A percentile compares a stretch with the other conserved stretches of the same genome.
phyloP scores from a whole-genome alignment of 2,888 invertebrate genomes.

The Tetramorium bicarinatum region DNA sequence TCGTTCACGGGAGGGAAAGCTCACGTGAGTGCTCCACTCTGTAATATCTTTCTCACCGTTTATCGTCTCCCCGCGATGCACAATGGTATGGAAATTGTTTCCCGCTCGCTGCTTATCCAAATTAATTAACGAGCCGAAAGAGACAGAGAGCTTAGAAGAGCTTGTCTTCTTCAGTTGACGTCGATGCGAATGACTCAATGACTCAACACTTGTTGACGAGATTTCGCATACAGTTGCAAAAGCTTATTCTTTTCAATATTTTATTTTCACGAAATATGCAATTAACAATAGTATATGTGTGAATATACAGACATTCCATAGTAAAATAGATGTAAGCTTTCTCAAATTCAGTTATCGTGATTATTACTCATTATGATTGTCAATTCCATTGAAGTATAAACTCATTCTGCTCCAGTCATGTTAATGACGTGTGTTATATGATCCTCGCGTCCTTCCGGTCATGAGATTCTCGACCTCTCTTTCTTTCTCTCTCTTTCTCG shows the following conservation, averaged over 20 bases:
- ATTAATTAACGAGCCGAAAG: constrained; percentile 11
- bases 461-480: constrained; percentile 64
- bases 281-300: background rate
- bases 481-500: background rate
- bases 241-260: background rate
- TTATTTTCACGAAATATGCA: background rate
- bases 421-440: constrained; percentile 56
- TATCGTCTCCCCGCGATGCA: background rate
- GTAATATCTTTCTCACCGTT: constrained; percentile 38
- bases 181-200: background rate
- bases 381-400: background rate
- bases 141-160: background rate
- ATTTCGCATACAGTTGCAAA: background rate
- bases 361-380: background rate
- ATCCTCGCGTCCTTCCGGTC: constrained; percentile 65
- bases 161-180: background rate
- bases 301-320: background rate
- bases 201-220: background rate
- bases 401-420: constrained; percentile 18
- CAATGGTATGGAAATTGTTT: constrained; percentile 9
- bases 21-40: constrained; percentile 15
- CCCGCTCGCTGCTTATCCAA: background rate
- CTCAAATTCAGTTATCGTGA: background rate
- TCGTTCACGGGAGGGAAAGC: constrained; percentile 45
- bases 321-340: background rate